Conservation (phyloP, 2,797 vertebrate species). For the Neosilurus hyrtlii region DNA sequence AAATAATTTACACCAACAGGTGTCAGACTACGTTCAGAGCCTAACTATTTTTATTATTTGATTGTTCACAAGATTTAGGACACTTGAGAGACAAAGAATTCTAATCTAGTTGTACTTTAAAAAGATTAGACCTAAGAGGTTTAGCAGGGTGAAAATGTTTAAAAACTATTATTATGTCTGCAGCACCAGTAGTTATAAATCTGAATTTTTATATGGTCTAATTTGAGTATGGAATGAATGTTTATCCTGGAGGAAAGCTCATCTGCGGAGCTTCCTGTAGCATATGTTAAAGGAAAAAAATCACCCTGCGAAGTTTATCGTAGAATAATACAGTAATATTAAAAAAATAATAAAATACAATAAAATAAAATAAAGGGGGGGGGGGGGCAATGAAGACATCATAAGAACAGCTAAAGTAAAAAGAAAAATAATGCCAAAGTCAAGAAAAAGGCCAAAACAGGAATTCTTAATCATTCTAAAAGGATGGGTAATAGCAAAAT, state of each 20-base stretch:
- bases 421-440: neutral
- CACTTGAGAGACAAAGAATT: neutral
- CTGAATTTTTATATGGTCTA: slow-evolving; percentile 2
- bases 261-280: neutral
- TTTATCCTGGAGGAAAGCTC: slow-evolving; percentile 14
- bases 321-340: neutral
- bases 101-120: neutral
- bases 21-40: neutral
- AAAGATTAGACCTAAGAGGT: slow-evolving; percentile 4
- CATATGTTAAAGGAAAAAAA: slow-evolving; percentile 7
- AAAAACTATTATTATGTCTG: neutral
- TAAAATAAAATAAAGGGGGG: too few relatives aligned
- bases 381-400: neutral
- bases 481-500: slow-evolving; percentile 63
- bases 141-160: slow-evolving; percentile 10
- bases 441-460: slow-evolving; percentile 53
- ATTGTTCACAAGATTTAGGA: neutral
- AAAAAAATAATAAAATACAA: too few relatives aligned
- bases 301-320: slow-evolving; percentile 37
- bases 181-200: slow-evolving; percentile 12
- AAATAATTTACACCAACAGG: neutral
- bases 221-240: slow-evolving; percentile 22
- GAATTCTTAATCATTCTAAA: slow-evolving; percentile 66
- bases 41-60: neutral
- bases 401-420: neutral